These are phyloP conservation scores for Furnarius figulus DNA, from an alignment of 2,113 vertebrate genomes.

Conservation along the genomic window DNA sequence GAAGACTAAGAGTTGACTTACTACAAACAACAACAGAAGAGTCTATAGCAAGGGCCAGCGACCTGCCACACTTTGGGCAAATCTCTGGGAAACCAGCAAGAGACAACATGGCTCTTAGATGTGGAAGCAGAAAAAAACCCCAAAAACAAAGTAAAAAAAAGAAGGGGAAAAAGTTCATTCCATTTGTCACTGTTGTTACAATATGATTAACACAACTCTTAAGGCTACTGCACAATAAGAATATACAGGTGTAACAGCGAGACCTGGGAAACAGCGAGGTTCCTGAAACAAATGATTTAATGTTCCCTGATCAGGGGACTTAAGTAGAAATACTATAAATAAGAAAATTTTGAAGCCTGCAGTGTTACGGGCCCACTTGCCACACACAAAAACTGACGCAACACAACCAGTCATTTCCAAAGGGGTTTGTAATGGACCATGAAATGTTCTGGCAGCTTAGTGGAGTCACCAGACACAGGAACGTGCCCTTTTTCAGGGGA, in stretches of 20 bases:
- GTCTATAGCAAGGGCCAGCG: constrained; percentile 20
- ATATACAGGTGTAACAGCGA: constrained; percentile 47
- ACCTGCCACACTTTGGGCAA: constrained; percentile 1
- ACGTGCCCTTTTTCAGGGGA: not conserved
- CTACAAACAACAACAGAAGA: constrained; percentile 70
- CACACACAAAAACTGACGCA: constrained; percentile 33
- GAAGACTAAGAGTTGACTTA: constrained; percentile 71
- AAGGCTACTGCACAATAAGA: constrained; percentile 66
- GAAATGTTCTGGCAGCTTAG: not conserved
- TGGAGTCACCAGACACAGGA: not conserved
- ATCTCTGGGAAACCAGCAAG: constrained; percentile 63
- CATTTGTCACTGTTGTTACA: constrained; percentile 57
- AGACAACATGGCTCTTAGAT: constrained; percentile 59
- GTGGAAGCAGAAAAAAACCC: constrained; percentile 2
- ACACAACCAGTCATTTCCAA: constrained; percentile 44
- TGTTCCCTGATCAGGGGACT: constrained; percentile 14
- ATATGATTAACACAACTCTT: constrained; percentile 53
- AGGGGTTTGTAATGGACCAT: constrained; percentile 55
- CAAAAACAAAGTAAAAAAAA: not conserved
- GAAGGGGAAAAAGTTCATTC: not conserved
- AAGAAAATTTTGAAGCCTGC: constrained; percentile 45
- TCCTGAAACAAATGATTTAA: constrained; percentile 27
- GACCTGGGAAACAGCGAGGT: constrained; percentile 16
- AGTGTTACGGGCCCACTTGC: constrained; percentile 22
- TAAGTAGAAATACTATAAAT: constrained; percentile 56